Evolutionary conservation across 2,113 vertebrate species (phyloP).

Genomic region (Circaetus gallicus): DNA sequence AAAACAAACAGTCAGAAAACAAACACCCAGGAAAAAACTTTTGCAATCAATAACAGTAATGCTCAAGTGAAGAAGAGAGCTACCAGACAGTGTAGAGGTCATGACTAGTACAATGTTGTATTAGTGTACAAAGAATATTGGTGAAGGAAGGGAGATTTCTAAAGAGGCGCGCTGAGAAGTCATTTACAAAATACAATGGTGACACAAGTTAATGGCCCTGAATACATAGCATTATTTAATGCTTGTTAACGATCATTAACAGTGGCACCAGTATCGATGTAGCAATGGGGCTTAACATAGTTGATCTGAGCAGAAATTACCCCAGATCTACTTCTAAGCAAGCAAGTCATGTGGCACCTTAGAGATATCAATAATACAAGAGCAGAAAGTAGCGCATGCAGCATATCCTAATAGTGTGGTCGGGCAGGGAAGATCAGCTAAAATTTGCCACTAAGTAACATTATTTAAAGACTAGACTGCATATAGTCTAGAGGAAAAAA

Average conservation of each 20-base stretch:
- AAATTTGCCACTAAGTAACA: not conserved
- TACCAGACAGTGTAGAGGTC: not conserved
- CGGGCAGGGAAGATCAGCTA: not conserved
- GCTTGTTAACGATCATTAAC: conserved; percentile 17
- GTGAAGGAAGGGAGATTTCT: not conserved
- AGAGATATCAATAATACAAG: not conserved
- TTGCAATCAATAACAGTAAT: not conserved
- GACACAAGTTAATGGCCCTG: conserved; percentile 41
- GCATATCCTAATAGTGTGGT: not conserved
- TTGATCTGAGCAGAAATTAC: not conserved
- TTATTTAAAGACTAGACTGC: not conserved
- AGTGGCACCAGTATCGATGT: not conserved
- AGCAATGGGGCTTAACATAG: not conserved
- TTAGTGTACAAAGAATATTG: not conserved
- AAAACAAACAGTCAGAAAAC: not conserved
- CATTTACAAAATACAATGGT: not conserved
- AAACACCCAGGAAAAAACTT: not conserved
- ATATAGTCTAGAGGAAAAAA: not conserved
- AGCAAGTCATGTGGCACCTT: not conserved
- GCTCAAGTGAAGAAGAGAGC: not conserved
- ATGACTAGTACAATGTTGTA: accelerated
- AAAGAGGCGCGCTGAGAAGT: not conserved
- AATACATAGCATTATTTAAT: conserved; percentile 9
- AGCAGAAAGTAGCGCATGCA: not conserved
- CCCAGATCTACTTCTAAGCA: not conserved